Conservation (phyloP, 2,888 invertebrate genomes). For the Meiosimyza decipiens region DNA sequence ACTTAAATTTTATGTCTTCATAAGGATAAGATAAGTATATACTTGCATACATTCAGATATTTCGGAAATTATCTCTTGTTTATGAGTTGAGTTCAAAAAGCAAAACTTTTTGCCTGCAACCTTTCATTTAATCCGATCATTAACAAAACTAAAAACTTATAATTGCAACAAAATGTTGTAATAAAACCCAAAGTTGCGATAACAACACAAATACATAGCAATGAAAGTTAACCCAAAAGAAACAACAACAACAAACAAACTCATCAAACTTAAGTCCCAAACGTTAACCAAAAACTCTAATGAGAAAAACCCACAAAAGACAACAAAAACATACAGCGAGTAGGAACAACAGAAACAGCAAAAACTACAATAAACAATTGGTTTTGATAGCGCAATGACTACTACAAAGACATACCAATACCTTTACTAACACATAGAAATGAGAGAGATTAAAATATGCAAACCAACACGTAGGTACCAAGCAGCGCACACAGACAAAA, state of each 20-base stretch:
- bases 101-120: slow-evolving; percentile 44
- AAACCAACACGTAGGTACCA: neutral
- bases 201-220: neutral
- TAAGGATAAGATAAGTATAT: neutral
- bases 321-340: no score
- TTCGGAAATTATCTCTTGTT: slow-evolving; percentile 38
- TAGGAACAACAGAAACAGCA: neutral
- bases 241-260: no score
- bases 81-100: no score
- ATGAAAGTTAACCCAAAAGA: no score
- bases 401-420: neutral
- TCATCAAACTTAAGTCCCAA: no score
- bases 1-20: no score
- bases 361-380: slow-evolving; percentile 22
- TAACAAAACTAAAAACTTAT: slow-evolving; percentile 46
- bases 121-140: slow-evolving; percentile 58
- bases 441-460: neutral
- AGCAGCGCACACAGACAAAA: neutral
- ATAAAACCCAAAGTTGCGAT: slow-evolving; percentile 36
- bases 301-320: no score
- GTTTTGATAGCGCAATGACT: neutral
- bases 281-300: no score
- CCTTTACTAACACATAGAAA: slow-evolving; percentile 1
- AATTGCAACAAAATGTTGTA: slow-evolving; percentile 43
- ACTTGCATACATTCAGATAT: neutral